Evolutionary conservation across 2,797 vertebrate species (phyloP), one percentile per base, ranked within the genome.

Genomic region (Enteromius paludinosus): DNA sequence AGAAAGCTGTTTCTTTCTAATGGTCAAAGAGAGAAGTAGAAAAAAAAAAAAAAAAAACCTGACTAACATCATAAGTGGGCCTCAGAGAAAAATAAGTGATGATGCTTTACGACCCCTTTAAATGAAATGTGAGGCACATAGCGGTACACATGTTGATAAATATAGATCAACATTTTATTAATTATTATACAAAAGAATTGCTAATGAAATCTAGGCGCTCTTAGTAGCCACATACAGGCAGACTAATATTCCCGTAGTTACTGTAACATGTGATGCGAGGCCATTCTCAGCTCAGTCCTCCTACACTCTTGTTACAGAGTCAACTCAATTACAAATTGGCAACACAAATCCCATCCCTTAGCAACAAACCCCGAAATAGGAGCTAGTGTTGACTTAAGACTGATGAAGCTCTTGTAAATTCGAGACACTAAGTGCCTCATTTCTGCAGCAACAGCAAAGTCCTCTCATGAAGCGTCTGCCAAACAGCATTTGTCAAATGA

Each of bases 391-490:
- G 81, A 70, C 81, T 83, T 83, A 77, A 82, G 71, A 68, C 80
- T 82, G 80, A 82, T 74, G 47, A 82, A 75, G 61, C 80, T 82
- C 80, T 75, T 66, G 71, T 82, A 75, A 82, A 82, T 75, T 75
- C 47, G 8, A 83, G 73, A 77, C 73, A 45, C 35, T 76, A 77
- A 70, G 81, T 76, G 73, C 41, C 81, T 77, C 49, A 83, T 77
- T 77, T 77, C 81, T 83, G 73, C 81, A 76, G 73, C 35, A 77
- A 76, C 49, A 69, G 81, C 81, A 83, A 68, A 83, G 73, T 83
- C 64, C 30, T 68, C 71, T 41, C 73, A 35, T 83, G 73, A 61
- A 83, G 25, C n/a, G 9, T 70, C 52, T 83, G 81, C 73, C 81
- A 83, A 77, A 52, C 41, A 1, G 64, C 38, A 77, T 66, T 82